phyloP scores from a whole-genome alignment of 64 coral and sea anemone genomes.

The Montipora foliosa region DNA sequence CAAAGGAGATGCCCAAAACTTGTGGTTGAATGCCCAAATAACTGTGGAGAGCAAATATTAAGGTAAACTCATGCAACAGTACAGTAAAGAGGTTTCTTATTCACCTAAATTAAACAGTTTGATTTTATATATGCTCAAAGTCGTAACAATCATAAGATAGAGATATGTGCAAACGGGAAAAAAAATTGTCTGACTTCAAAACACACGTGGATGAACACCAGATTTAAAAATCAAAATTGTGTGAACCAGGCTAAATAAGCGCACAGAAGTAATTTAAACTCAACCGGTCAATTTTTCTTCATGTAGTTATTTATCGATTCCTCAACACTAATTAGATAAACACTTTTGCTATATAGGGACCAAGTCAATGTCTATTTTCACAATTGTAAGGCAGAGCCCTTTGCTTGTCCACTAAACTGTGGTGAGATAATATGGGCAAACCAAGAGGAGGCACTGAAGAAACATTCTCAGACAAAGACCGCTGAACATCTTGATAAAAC shows the following conservation, averaged over 20 bases:
- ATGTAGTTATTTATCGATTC: too few species aligned
- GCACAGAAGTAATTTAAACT: too few species aligned
- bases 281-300: too few species aligned
- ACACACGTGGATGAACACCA: too few species aligned
- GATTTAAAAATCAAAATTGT: too few species aligned
- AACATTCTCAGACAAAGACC: not conserved
- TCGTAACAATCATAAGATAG: too few species aligned
- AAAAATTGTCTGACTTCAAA: too few species aligned
- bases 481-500: not conserved
- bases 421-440: not conserved
- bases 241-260: too few species aligned
- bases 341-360: not conserved
- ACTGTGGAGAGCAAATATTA: not conserved
- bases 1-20: not conserved
- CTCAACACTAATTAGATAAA: too few species aligned
- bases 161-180: too few species aligned
- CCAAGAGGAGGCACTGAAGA: not conserved
- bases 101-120: not conserved
- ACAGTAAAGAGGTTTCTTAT: not conserved
- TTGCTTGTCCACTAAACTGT: not conserved
- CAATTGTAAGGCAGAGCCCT: not conserved
- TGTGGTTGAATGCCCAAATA: not conserved
- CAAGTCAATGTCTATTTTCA: not conserved
- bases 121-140: too few species aligned
- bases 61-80: not conserved